A percentile compares a stretch with the other conserved stretches of the same genome.
phyloP scores from a whole-genome alignment of 1,140 invertebrate species.

The Drosophila kurseongensis region DNA sequence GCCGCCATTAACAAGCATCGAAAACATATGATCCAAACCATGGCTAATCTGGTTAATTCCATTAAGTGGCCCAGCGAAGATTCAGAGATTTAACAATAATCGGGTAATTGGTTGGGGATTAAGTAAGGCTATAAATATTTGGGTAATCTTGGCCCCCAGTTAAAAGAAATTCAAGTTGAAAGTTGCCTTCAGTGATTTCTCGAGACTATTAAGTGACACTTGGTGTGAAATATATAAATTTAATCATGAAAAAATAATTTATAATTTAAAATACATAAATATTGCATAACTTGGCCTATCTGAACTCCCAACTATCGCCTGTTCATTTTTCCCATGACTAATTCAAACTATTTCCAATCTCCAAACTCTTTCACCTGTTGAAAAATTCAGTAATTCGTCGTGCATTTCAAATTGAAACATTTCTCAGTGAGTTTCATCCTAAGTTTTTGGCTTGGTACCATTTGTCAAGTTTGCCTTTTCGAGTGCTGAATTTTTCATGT shows the following conservation, averaged over 20 bases:
- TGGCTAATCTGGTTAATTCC: slow-evolving; percentile 51
- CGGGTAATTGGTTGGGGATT: slow-evolving; percentile 25
- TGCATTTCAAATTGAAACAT: slow-evolving; percentile 71
- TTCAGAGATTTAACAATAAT: slow-evolving; percentile 38
- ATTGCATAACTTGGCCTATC: background rate
- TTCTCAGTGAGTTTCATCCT: slow-evolving; percentile 63
- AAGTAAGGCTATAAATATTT: slow-evolving; percentile 2
- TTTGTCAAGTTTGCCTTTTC: slow-evolving; percentile 72
- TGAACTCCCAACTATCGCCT: background rate
- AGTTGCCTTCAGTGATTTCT: background rate
- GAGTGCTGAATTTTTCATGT: slow-evolving; percentile 83
- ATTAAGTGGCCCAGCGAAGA: slow-evolving; percentile 37
- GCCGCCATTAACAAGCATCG: slow-evolving; percentile 29
- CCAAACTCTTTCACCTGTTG: slow-evolving; percentile 63
- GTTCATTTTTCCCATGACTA: slow-evolving; percentile 37
- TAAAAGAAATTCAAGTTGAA: slow-evolving; percentile 14
- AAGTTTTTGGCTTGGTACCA: slow-evolving; percentile 52
- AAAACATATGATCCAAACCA: slow-evolving; percentile 32
- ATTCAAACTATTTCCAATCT: slow-evolving; percentile 35
- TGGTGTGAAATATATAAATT: background rate
- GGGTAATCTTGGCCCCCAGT: slow-evolving; percentile 2
- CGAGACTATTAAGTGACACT: background rate
- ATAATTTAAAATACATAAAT: background rate
- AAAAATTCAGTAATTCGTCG: slow-evolving; percentile 62
- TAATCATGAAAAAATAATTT: background rate